Evolutionary conservation across 2,113 vertebrate species (phyloP), one percentile per base, ranked within the genome.

Genomic region (Hydropotes inermis): DNA sequence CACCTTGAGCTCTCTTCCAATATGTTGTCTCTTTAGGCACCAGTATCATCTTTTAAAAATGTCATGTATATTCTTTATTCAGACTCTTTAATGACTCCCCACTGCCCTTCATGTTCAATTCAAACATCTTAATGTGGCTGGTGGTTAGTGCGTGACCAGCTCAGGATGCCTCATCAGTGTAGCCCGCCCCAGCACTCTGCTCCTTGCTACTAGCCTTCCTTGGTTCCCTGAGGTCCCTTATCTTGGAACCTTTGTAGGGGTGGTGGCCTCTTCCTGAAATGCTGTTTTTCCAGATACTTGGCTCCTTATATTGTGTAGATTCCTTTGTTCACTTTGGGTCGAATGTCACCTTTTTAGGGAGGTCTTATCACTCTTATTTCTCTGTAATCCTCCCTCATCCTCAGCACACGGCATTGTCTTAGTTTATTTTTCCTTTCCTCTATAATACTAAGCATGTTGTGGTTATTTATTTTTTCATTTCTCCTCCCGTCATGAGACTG

Each of bases 111-210:
- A 45, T 9, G 39, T 85, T 94, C 50, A 83, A 10, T 47, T 87
- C 17, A 76, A 2, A 43, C 36, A 74, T 74, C 5, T 13, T 33
- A 12, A 0, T 45, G 15, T 81, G 57, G 52, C n/a, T 79, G 58
- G 15, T 81, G 23, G 67, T 33, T 1, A 17, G 45, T 84, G 15
- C 3, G 0, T 33, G 4, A 14, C 50, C 7, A 12, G 13, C 15
- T n/a, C 21, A 7, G 4, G 45, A 13, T 2, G 25, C 14, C 33
- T 64, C 7, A 21, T 9, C 43, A 23, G 3, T 33, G 28, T 74
- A 1, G 12, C 23, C 19, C 2, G 0, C 10, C 16, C n/a, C 10
- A 47, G 10, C 50, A 79, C 13, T 19, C 3, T 9, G 0, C 7
- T 5, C 3, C 33, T 67, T 28, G 10, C 54, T 50, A 7, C 61